A percentile compares a stretch with the other conserved stretches of the same genome.
phyloP scores from a whole-genome alignment of 1,140 invertebrate species.

The Heliconius himera region DNA sequence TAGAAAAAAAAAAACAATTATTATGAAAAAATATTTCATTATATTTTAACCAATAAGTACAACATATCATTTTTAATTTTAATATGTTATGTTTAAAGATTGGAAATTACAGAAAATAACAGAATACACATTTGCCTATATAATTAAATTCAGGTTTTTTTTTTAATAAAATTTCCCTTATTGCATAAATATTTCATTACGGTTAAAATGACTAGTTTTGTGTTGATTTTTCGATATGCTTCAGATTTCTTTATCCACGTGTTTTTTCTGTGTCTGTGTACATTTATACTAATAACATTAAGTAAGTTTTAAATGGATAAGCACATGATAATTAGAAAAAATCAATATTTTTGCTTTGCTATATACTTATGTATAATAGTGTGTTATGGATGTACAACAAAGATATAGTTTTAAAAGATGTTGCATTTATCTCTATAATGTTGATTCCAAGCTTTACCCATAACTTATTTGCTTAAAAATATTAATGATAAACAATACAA shows the following conservation, averaged over 20 bases:
- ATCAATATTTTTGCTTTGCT: not conserved
- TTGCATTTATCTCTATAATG: too few relatives aligned
- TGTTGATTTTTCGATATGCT: slow-evolving; percentile 8
- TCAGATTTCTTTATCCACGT: not conserved
- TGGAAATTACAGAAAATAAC: slow-evolving; percentile 22
- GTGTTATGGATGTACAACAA: too few relatives aligned
- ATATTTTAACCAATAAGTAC: slow-evolving; percentile 73
- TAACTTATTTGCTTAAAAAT: slow-evolving; percentile 37
- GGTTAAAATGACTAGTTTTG: slow-evolving; percentile 6
- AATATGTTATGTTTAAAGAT: slow-evolving; percentile 41
- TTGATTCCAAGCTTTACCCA: slow-evolving; percentile 35
- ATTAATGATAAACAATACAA: slow-evolving; percentile 33
- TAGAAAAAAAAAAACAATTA: slow-evolving; percentile 66
- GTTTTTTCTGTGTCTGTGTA: not conserved
- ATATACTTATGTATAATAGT: not conserved
- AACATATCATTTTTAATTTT: slow-evolving; percentile 46
- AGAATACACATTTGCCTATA: not conserved
- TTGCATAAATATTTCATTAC: slow-evolving; percentile 8
- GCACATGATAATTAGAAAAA: not conserved
- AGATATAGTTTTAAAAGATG: too few relatives aligned
- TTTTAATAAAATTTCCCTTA: not conserved
- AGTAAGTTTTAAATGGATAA: too few relatives aligned
- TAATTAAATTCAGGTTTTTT: not conserved
- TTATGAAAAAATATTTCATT: slow-evolving; percentile 70
- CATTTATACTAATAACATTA: not conserved